These are phyloP conservation scores for Leptosomus discolor DNA, from an alignment of 2,113 vertebrate genomes.

Conservation along the genomic window DNA sequence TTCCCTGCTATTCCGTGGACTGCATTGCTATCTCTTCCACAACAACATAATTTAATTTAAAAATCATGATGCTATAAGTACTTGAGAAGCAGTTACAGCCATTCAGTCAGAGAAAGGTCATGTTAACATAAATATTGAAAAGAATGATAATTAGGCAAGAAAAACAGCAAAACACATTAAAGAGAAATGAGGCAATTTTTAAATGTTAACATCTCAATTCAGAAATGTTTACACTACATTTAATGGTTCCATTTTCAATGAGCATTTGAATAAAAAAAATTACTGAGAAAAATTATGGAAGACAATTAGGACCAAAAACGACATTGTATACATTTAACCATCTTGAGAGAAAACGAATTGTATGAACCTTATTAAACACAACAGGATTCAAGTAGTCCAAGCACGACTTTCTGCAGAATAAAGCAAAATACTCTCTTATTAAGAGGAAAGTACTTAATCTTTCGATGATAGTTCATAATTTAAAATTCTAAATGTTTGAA, in stretches of 20 bases:
- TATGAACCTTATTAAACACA: neutral
- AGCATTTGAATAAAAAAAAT: slow-evolving; percentile 33
- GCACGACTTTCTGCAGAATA: neutral
- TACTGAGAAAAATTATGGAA: slow-evolving; percentile 3
- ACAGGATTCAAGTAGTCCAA: neutral
- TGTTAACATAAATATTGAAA: slow-evolving; percentile 75
- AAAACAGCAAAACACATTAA: slow-evolving; percentile 73
- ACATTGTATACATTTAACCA: neutral
- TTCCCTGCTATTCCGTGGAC: neutral
- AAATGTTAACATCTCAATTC: slow-evolving; percentile 72
- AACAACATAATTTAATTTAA: slow-evolving; percentile 64
- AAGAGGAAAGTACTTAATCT: neutral
- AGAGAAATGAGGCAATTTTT: slow-evolving; percentile 59
- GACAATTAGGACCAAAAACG: slow-evolving; percentile 2
- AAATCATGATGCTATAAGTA: slow-evolving; percentile 59
- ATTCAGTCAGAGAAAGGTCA: slow-evolving; percentile 75
- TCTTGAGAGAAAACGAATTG: neutral
- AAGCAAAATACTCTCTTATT: neutral
- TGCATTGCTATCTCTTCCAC: neutral
- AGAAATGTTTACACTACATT: slow-evolving; percentile 55
- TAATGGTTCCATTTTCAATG: slow-evolving; percentile 57
- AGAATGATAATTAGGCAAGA: slow-evolving; percentile 68
- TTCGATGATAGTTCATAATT: neutral
- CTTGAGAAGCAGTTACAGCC: slow-evolving; percentile 57
- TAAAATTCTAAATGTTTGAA: neutral